Evolutionary conservation across 2,797 vertebrate genomes (phyloP).

Genomic region (Gymnothorax reevesii): DNA sequence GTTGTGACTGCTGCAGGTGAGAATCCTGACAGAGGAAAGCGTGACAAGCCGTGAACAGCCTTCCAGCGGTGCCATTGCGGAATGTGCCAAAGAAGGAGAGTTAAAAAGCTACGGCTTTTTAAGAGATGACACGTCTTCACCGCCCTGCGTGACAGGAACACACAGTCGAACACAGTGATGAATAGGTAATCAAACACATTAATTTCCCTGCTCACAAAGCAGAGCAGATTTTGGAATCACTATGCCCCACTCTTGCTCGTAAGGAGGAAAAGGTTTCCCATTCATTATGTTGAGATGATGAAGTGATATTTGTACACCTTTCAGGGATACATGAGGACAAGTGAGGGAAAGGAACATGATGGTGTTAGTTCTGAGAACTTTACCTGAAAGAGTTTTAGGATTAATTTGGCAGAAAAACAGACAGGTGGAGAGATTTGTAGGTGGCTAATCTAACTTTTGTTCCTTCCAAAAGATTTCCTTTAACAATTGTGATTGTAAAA

Average conservation of each 20-base stretch:
- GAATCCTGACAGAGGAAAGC: constrained; percentile 60
- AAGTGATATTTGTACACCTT: constrained; percentile 72
- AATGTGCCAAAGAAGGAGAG: constrained; percentile 61
- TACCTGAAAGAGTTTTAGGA: constrained; percentile 15
- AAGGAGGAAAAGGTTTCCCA: constrained; percentile 43
- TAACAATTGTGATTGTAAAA: neutral
- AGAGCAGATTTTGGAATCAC: constrained; percentile 62
- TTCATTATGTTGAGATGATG: constrained; percentile 56
- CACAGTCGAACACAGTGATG: constrained; percentile 76
- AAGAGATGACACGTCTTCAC: constrained; percentile 53
- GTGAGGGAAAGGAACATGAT: neutral
- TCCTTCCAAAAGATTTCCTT: constrained; percentile 4
- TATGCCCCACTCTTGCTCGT: constrained; percentile 65
- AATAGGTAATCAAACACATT: constrained; percentile 87
- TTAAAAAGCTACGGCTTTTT: constrained; percentile 50
- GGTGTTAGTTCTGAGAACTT: neutral
- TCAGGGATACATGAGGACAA: constrained; percentile 25
- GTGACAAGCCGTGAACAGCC: constrained; percentile 63
- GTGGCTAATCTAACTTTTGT: neutral
- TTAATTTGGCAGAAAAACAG: constrained; percentile 9
- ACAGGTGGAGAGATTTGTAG: constrained; percentile 3
- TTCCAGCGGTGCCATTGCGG: constrained; percentile 65
- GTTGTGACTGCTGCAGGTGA: constrained; percentile 73
- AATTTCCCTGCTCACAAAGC: constrained; percentile 63
- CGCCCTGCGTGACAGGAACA: constrained; percentile 53